phyloP scores from a whole-genome alignment of 2,113 vertebrate genomes.

The Camelus bactrianus region DNA sequence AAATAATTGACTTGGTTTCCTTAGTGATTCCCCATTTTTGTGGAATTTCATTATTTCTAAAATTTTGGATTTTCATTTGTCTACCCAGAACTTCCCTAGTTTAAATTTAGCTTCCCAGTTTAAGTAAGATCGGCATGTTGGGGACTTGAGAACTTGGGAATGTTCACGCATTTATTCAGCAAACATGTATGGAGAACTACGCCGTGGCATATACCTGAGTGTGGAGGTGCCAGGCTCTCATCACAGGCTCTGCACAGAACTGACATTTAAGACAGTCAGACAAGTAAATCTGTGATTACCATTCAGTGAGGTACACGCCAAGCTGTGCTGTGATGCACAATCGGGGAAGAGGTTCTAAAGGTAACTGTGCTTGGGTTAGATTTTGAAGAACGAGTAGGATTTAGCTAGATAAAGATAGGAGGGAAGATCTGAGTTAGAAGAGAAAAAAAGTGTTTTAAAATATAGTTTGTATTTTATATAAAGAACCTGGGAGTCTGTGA shows the following conservation, averaged over 20 bases:
- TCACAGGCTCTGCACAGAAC: not conserved
- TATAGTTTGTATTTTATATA: not conserved
- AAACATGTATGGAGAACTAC: not conserved
- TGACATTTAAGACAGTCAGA: not conserved
- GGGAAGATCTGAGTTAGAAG: not conserved
- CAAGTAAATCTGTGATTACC: not conserved
- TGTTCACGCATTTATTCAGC: not conserved
- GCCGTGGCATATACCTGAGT: not conserved
- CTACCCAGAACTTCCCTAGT: conserved; percentile 17
- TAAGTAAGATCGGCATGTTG: conserved; percentile 3
- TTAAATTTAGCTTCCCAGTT: not conserved
- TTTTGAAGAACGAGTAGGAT: conserved; percentile 23
- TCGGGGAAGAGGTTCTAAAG: not conserved
- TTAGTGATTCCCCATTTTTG: conserved; percentile 54
- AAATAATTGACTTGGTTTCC: conserved; percentile 70
- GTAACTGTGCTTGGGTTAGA: not conserved
- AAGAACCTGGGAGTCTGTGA: not conserved
- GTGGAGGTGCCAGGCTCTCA: not conserved
- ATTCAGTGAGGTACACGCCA: not conserved
- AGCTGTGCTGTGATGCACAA: not conserved
- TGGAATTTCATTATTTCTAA: conserved; percentile 62
- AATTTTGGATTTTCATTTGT: conserved; percentile 51
- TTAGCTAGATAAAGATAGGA: not conserved
- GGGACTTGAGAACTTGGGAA: not conserved
- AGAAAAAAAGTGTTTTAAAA: not conserved